phyloP scores from a whole-genome alignment of 2,888 invertebrate species.

The Apodemia mormo region DNA sequence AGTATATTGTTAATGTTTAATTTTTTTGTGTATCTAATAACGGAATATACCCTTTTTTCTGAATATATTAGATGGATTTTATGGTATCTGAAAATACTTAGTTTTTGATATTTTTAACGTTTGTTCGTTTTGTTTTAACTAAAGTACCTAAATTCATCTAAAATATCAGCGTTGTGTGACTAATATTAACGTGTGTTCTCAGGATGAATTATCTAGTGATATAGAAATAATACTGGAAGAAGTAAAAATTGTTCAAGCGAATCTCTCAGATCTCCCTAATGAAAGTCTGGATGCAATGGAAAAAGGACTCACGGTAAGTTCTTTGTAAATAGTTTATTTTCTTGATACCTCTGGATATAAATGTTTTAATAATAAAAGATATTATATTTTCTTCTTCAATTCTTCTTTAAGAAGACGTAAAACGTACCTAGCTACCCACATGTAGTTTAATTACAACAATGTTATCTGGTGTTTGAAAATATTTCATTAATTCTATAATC shows the following conservation, averaged over 20 bases:
- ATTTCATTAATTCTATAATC: slow-evolving; percentile 6
- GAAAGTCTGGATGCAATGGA: slow-evolving; percentile 88
- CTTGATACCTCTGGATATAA: neutral
- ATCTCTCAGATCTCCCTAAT: slow-evolving; percentile 85
- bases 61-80: slow-evolving; percentile 15
- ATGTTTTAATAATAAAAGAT: neutral
- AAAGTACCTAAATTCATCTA: slow-evolving; percentile 12
- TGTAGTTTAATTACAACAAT: neutral
- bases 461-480: neutral
- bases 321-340: slow-evolving; percentile 47
- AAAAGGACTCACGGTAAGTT: slow-evolving; percentile 86
- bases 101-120: neutral
- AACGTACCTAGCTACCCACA: no score
- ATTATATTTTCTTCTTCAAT: neutral
- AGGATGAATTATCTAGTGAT: slow-evolving; percentile 85
- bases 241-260: slow-evolving; percentile 85
- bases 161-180: slow-evolving; percentile 43
- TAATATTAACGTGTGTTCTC: slow-evolving; percentile 76
- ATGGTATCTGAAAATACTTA: slow-evolving; percentile 3
- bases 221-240: slow-evolving; percentile 86
- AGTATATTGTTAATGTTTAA: no score
- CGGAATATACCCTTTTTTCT: slow-evolving; percentile 3
- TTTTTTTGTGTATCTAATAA: neutral
- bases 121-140: neutral
- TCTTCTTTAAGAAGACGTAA: neutral